Conservation (phyloP, 2,113 vertebrate species). For the Pipra filicauda region DNA sequence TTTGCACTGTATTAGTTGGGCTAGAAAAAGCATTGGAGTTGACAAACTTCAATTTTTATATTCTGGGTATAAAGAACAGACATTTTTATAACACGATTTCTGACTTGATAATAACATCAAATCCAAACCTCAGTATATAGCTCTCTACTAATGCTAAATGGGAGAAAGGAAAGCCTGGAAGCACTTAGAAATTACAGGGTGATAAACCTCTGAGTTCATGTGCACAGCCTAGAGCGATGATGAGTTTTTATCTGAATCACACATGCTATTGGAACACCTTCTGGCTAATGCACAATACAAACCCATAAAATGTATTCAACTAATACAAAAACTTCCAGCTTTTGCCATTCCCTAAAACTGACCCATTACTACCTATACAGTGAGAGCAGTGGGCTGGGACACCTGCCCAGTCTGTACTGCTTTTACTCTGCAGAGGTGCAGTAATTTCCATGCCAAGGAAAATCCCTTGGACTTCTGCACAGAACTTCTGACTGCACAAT, state of each 20-base stretch:
- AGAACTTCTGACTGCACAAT: background rate
- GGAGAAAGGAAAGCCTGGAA: background rate
- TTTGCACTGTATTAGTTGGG: background rate
- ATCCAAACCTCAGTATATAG: background rate
- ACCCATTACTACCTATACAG: background rate
- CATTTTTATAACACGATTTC: background rate
- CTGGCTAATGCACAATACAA: background rate
- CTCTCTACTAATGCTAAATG: background rate
- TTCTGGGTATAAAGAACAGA: background rate
- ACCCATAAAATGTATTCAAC: background rate
- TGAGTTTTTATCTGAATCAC: background rate
- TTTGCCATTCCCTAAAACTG: background rate
- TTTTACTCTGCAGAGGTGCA: background rate
- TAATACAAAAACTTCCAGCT: background rate
- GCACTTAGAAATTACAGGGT: background rate
- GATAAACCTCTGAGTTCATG: background rate
- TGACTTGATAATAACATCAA: background rate
- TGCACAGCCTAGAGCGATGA: background rate
- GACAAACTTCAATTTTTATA: background rate
- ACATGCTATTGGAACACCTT: background rate
- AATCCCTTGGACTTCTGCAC: background rate
- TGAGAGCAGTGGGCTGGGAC: background rate
- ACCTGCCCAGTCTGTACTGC: background rate
- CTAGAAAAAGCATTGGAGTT: background rate
- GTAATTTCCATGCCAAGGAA: background rate